phyloP scores from a whole-genome alignment of 1,140 invertebrate species.

The Tetramorium simillimum region DNA sequence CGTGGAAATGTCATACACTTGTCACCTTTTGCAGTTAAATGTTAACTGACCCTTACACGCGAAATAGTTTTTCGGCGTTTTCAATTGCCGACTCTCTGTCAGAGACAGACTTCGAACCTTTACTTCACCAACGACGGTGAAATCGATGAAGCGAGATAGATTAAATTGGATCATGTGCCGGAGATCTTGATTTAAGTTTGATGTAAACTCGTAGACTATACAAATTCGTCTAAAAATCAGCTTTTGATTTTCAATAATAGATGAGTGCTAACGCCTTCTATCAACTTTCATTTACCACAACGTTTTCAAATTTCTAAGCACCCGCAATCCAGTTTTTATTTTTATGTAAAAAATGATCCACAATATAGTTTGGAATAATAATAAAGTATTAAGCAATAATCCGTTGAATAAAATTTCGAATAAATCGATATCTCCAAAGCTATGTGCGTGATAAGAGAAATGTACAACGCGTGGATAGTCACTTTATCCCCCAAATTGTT shows the following conservation, averaged over 20 bases:
- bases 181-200: constrained; percentile 28
- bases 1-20: neutral
- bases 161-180: constrained; percentile 26
- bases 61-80: constrained; percentile 23
- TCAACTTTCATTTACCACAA: neutral
- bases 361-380: neutral
- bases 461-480: neutral
- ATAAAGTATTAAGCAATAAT: constrained; percentile 19
- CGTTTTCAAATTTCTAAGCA: neutral
- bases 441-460: neutral
- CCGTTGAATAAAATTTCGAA: neutral
- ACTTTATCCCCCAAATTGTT: constrained; percentile 18
- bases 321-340: neutral
- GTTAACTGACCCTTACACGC: constrained; percentile 12
- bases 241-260: neutral
- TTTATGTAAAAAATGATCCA: neutral
- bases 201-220: neutral
- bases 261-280: neutral
- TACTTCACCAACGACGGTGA: neutral
- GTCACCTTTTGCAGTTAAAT: constrained; percentile 30
- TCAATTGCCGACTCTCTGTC: constrained; percentile 30
- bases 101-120: constrained; percentile 29
- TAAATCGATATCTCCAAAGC: neutral
- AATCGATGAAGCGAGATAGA: constrained; percentile 19
- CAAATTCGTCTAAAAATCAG: neutral